phyloP scores from a whole-genome alignment of 2,113 vertebrate genomes.

The Crotophaga sulcirostris region DNA sequence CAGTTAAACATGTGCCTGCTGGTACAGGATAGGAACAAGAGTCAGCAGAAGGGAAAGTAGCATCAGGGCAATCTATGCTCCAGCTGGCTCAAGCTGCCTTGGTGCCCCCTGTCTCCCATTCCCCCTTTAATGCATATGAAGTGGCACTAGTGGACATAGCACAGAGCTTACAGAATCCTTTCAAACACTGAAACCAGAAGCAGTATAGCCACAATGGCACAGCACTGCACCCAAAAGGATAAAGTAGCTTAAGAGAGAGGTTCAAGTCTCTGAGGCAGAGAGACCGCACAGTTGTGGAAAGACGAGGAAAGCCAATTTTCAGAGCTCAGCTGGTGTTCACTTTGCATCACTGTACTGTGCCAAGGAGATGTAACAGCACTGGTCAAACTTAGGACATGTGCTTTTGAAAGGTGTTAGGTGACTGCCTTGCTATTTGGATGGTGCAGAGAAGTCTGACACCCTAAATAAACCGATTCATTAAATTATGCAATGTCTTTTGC shows the following conservation, averaged over 20 bases:
- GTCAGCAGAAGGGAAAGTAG: not conserved
- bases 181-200: not conserved
- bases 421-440: not conserved
- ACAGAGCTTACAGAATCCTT: not conserved
- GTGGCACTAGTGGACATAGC: not conserved
- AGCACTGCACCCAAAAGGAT: not conserved
- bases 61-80: not conserved
- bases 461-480: not conserved
- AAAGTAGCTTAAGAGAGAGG: not conserved
- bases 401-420: not conserved
- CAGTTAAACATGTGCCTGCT: not conserved
- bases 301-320: not conserved
- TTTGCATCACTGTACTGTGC: not conserved
- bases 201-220: not conserved
- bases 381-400: not conserved
- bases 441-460: not conserved
- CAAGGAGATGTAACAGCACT: not conserved
- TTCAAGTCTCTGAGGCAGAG: not conserved
- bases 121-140: not conserved
- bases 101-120: not conserved
- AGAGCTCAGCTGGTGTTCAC: not conserved
- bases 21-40: not conserved
- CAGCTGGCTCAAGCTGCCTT: not conserved
- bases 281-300: not conserved
- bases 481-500: not conserved